Conservation (phyloP, 2,113 vertebrate species). For the Sorex araneus region DNA sequence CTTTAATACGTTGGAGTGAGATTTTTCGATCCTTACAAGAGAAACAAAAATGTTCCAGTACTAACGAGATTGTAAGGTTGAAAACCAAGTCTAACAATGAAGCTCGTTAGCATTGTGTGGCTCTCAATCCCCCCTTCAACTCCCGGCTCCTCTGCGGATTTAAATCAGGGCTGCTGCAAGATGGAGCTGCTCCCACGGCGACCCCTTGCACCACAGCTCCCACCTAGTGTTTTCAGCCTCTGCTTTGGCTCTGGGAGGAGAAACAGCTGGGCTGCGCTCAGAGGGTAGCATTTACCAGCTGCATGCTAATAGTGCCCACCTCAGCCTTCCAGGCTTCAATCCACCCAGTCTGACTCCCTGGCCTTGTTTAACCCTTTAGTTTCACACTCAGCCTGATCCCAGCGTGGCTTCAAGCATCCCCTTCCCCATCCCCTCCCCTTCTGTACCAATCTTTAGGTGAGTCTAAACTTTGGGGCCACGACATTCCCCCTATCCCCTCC, state of each 20-base stretch:
- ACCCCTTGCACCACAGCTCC: constrained; percentile 82
- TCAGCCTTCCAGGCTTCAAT: background rate
- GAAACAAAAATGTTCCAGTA: constrained; percentile 80
- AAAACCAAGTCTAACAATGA: constrained; percentile 89
- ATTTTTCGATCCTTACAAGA: constrained; percentile 84
- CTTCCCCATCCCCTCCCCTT: background rate
- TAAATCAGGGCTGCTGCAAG: constrained; percentile 86
- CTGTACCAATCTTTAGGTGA: background rate
- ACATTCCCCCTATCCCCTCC: too few relatives aligned
- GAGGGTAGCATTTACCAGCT: constrained; percentile 84
- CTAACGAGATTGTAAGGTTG: constrained; percentile 85
- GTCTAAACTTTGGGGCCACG: background rate
- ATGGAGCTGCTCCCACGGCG: constrained; percentile 84
- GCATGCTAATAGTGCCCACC: constrained; percentile 84
- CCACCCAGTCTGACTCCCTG: background rate
- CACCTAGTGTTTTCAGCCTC: constrained; percentile 75
- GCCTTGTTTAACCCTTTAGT: constrained; percentile 82
- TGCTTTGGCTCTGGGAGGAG: constrained; percentile 85
- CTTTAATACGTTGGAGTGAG: constrained; percentile 83
- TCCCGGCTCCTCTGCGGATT: constrained; percentile 83
- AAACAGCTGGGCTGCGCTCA: constrained; percentile 84
- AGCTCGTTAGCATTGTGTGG: constrained; percentile 89
- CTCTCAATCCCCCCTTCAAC: constrained; percentile 86
- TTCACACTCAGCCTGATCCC: background rate
- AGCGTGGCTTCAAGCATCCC: background rate